Evolutionary conservation across 23 tunicate species (phyloP), one percentile per base, ranked within the genome.

Genomic region (Aplidium turbinatum): DNA sequence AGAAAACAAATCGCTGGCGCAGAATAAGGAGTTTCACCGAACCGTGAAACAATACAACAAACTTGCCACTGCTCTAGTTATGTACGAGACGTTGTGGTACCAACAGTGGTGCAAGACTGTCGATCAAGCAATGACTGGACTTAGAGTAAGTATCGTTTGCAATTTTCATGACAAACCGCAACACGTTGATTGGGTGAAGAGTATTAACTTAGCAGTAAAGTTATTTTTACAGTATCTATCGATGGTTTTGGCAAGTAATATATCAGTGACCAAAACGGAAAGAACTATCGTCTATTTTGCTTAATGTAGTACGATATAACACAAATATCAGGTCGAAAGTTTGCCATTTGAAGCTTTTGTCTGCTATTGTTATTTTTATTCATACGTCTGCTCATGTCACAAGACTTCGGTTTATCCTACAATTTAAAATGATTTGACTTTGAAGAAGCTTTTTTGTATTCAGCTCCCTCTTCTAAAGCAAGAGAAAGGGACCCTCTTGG

Each of bases 31-130:
- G 57, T 79, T 86, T 67, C 86, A 78, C 57, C 64, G 91, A 19
- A 82, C 91, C 4, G 97, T 91, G 42, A 91, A 91, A 61, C 65
- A 77, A 2, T 91, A 84, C 82, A 91, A 91, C 85, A 38, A 76
- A 47, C 26, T 91, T 3, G 91, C 91, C 53, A 84, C 97, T 18
- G 91, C 91, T 1, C 67, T 91, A 19, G 87, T 91, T 0, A 84
- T 85, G 16, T 91, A 76, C 63, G 97, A 91, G 67, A 78, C 97
- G 0, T 47, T 91, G 34, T 84, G 91, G 91, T 79, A 84, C 46
- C 97, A 91, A 57, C 87, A 91, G 71, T 91, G 97, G 97, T 71
- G 71, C 47, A 91, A 91, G 46, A 78, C 91, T 27, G 83, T 84
- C 2, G 91, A 84, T 47, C 79, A 78, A 18, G 83, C 78, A 0